phyloP scores from a whole-genome alignment of 2,797 vertebrate species.

The Sebastes taczanowskii region DNA sequence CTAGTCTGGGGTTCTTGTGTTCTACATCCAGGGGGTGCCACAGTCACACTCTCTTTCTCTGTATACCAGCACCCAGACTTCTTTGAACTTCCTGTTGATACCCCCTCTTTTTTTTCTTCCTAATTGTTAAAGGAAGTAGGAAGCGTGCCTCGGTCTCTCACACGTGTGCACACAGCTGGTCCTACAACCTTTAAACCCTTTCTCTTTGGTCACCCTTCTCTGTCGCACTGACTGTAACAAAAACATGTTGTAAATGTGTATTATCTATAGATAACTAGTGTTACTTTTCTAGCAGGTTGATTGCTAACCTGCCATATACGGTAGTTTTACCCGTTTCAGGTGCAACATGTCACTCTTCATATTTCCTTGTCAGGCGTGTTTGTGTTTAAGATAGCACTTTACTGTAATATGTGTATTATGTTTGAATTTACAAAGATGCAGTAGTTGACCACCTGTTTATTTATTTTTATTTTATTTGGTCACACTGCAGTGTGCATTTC shows the following conservation, averaged over 20 bases:
- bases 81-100: constrained; percentile 25
- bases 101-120: constrained; percentile 16
- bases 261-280: constrained; percentile 19
- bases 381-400: constrained; percentile 67
- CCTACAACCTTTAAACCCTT: constrained; percentile 29
- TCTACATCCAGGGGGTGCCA: constrained; percentile 36
- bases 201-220: background rate
- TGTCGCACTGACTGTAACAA: constrained; percentile 26
- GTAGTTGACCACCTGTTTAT: constrained; percentile 22
- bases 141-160: background rate
- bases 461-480: constrained; percentile 17
- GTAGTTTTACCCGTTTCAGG: constrained; percentile 50
- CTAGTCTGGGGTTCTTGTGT: constrained; percentile 14
- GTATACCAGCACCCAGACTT: constrained; percentile 64
- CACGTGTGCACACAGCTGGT: constrained; percentile 13
- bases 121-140: constrained; percentile 1
- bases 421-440: constrained; percentile 19
- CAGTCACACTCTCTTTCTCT: constrained; percentile 18
- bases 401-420: constrained; percentile 44
- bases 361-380: constrained; percentile 13
- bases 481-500: constrained; percentile 7
- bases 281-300: constrained; percentile 36
- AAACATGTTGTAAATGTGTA: constrained; percentile 48
- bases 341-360: constrained; percentile 42
- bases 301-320: constrained; percentile 24